A percentile compares a stretch with the other conserved stretches of the same genome.
Evolutionary conservation across 2,888 invertebrate species (phyloP).

Genomic region (Ophioninae sp.): DNA sequence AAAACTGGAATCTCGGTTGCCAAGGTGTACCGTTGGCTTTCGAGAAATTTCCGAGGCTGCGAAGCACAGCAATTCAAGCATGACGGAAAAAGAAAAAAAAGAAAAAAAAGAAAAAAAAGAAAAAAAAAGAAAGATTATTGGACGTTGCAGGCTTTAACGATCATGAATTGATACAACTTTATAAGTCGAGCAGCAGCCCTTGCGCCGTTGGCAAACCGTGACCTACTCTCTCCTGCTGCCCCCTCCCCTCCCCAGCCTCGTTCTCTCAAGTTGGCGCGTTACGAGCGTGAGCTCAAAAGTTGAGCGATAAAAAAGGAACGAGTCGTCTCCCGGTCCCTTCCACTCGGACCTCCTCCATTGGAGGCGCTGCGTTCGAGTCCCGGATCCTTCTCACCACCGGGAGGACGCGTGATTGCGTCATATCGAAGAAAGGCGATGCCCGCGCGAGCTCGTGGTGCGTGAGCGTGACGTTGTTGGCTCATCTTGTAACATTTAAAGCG

Average conservation of each 20-base stretch:
- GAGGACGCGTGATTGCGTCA: constrained; percentile 55
- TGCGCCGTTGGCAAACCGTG: constrained; percentile 27
- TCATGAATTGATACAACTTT: constrained; percentile 28
- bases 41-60: no score
- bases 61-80: background rate
- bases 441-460: constrained; percentile 51
- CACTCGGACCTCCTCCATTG: background rate
- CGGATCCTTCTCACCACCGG: constrained; percentile 53
- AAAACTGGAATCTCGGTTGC: no score
- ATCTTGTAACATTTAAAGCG: constrained; percentile 59
- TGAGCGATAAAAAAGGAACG: constrained; percentile 30
- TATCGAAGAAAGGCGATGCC: constrained; percentile 48
- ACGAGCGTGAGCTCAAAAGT: constrained; percentile 32
- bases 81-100: background rate
- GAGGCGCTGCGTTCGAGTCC: constrained; percentile 37
- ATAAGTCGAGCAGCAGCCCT: background rate
- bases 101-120: no score
- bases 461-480: constrained; percentile 50
- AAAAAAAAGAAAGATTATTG: background rate
- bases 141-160: background rate
- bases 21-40: no score
- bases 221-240: constrained; percentile 16
- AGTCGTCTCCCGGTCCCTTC: constrained; percentile 23
- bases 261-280: constrained; percentile 13
- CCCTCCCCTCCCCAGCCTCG: background rate